Evolutionary conservation across 2,888 invertebrate species (phyloP), one percentile per base, ranked within the genome.

Genomic region (Anthoptus insignis): DNA sequence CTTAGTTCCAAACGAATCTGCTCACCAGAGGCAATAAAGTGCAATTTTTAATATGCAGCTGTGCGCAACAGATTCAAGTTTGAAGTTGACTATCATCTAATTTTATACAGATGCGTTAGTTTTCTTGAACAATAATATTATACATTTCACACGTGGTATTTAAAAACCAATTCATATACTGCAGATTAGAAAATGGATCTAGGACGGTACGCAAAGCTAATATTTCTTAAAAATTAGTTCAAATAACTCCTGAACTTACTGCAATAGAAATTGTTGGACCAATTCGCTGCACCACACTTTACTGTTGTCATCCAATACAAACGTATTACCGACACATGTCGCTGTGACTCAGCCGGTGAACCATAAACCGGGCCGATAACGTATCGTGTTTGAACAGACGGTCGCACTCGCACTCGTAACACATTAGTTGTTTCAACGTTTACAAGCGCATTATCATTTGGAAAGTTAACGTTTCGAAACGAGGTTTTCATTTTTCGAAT

Each of bases 301-400:
- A 50, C 27, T 22, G 21, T 56, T 37, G 34, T 27, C n/a, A 39
- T 58, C 50, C 24, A 45, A 22, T 53, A 21, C 56, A 45, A 32
- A 34, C 22, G 32, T 50, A 65, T 60, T 50, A 54, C 34, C 16
- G 54, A 34, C 52, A 67, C 50, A 47, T 60, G 60, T 53, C 45
- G 45, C 45, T 59, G 71, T 83, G 81, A 83, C 65, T 87, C 84
- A 85, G 73, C 66, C 76, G 65, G 47, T 68, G 66, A 73, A 70
- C 79, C 76, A 80, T 84, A 76, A 73, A 81, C 73, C 77, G 67
- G 54, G 67, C 68, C 80, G 86, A 87, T 87, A 87, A 84, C 82
- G 69, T 87, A 86, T 82, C 87, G 77, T 76, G 67, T 73, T 74
- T 73, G 68, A 60, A 74, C 73, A 73, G 69, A 69, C 73, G 68